These are phyloP conservation scores for Spilarctia lutea DNA, from an alignment of 2,888 invertebrate species.

Conservation along the genomic window DNA sequence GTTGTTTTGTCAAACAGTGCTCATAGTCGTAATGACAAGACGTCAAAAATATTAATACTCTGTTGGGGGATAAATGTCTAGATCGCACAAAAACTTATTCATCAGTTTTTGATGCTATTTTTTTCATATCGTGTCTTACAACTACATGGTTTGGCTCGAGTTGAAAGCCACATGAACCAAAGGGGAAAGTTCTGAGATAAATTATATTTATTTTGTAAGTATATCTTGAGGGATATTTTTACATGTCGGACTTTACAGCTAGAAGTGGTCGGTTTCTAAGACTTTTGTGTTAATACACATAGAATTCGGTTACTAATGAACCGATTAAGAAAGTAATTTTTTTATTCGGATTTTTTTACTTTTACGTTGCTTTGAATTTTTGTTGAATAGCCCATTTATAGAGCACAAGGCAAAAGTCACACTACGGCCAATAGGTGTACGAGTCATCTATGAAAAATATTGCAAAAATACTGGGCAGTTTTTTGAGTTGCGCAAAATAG, in stretches of 20 bases:
- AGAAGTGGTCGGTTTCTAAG: too few relatives aligned
- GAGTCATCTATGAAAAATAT: too few relatives aligned
- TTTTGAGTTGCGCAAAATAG: too few relatives aligned
- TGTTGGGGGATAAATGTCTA: slow-evolving; percentile 2
- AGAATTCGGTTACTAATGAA: neutral
- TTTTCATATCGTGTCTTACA: neutral
- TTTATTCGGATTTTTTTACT: neutral
- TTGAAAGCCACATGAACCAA: neutral
- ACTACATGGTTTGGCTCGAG: neutral
- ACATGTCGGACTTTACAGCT: too few relatives aligned
- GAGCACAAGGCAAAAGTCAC: too few relatives aligned
- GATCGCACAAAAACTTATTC: slow-evolving; percentile 4
- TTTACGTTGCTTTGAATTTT: too few relatives aligned
- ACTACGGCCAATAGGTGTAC: too few relatives aligned
- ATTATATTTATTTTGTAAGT: too few relatives aligned
- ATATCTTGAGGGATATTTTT: too few relatives aligned
- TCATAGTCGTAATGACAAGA: neutral
- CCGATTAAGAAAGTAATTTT: neutral
- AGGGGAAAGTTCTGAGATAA: too few relatives aligned
- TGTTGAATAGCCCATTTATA: too few relatives aligned
- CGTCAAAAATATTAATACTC: neutral
- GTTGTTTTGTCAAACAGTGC: neutral
- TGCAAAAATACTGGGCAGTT: too few relatives aligned
- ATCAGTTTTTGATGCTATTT: neutral
- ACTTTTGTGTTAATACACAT: neutral